phyloP scores from a whole-genome alignment of 2,797 vertebrate genomes.

The Macrochelys suwanniensis region DNA sequence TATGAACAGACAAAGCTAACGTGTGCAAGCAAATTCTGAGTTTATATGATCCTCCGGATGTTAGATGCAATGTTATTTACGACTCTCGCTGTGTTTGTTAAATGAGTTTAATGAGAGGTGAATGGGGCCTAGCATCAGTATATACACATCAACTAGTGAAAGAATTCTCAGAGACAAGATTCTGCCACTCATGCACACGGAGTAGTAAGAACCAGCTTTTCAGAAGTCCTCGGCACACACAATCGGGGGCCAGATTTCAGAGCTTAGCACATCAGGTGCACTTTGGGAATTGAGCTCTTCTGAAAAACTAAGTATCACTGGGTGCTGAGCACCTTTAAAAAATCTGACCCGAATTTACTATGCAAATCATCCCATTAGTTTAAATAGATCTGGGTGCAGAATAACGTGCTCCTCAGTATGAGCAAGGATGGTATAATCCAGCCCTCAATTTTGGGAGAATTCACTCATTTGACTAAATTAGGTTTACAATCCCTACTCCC shows the following conservation, averaged over 20 bases:
- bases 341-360: neutral
- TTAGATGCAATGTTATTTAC: neutral
- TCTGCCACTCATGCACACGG: neutral
- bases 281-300: neutral
- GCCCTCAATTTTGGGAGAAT: neutral
- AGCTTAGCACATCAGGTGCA: neutral
- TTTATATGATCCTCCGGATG: neutral
- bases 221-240: neutral
- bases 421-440: accelerated
- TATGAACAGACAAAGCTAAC: neutral
- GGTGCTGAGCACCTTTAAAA: neutral
- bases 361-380: neutral
- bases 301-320: neutral
- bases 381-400: neutral
- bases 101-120: neutral
- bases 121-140: neutral
- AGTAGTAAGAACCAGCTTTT: neutral
- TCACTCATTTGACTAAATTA: accelerated
- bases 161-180: accelerated
- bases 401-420: neutral
- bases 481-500: neutral
- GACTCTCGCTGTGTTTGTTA: neutral
- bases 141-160: accelerated
- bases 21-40: neutral
- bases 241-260: neutral